These are phyloP conservation scores for Grantiella picta DNA, from an alignment of 2,113 vertebrate species.

Conservation along the genomic window DNA sequence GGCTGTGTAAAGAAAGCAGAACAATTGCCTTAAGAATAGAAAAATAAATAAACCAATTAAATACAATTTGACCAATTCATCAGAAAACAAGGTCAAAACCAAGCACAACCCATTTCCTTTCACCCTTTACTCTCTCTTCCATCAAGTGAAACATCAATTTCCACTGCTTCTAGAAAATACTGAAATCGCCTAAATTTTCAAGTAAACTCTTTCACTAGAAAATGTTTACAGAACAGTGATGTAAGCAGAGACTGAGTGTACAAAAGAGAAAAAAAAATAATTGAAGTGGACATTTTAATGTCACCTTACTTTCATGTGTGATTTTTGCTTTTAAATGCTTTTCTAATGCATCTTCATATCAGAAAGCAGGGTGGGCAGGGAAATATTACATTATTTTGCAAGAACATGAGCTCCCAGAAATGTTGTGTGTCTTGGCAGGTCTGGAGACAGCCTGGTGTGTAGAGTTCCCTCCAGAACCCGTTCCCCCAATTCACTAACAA, in stretches of 20 bases:
- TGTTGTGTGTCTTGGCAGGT: not conserved
- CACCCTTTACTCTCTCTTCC: fast-evolving
- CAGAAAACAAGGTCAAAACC: not conserved
- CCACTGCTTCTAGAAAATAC: not conserved
- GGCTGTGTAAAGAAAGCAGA: not conserved
- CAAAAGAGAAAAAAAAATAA: not conserved
- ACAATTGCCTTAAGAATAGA: not conserved
- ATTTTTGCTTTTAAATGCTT: not conserved
- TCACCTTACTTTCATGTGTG: not conserved
- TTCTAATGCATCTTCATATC: not conserved
- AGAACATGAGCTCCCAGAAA: not conserved
- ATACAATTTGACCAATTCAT: not conserved
- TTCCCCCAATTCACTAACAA: not conserved
- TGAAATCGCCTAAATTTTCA: not conserved
- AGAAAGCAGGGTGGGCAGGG: not conserved
- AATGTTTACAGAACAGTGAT: not conserved
- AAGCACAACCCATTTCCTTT: not conserved
- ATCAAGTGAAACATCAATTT: not conserved
- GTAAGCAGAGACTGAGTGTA: not conserved
- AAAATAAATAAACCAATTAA: not conserved
- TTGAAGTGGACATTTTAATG: not conserved
- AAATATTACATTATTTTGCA: not conserved
- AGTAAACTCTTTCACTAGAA: not conserved
- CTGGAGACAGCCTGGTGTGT: not conserved
- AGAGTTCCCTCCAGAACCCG: not conserved